phyloP scores from a whole-genome alignment of 2,888 invertebrate species.

The Exephanes ischioxanthus region DNA sequence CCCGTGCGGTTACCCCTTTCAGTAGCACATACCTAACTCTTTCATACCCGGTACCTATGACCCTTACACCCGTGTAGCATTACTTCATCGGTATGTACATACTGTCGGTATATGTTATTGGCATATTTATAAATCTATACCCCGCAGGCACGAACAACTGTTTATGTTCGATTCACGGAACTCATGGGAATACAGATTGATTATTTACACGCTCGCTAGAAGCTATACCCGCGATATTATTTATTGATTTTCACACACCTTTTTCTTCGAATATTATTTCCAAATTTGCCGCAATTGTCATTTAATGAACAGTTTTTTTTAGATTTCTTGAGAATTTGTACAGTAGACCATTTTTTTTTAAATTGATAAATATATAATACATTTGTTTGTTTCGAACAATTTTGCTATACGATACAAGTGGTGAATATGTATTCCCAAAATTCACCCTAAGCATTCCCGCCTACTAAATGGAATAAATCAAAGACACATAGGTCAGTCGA shows the following conservation, averaged over 20 bases:
- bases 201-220: conserved; percentile 9
- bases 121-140: conserved; percentile 1
- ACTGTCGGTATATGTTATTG: neutral
- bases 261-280: neutral
- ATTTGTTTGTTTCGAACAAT: neutral
- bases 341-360: neutral
- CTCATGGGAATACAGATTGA: conserved; percentile 10
- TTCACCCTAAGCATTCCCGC: too few relatives aligned
- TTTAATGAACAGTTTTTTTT: neutral
- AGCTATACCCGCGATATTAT: neutral
- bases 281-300: neutral
- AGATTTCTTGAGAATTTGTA: neutral
- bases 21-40: neutral
- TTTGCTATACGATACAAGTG: neutral
- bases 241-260: neutral
- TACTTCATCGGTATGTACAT: neutral
- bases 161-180: conserved; percentile 22
- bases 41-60: neutral
- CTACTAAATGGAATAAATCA: neutral
- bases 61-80: neutral
- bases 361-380: neutral
- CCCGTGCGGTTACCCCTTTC: neutral
- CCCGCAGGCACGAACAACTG: neutral
- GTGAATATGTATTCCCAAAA: too few relatives aligned
- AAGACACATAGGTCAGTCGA: neutral